These are phyloP conservation scores for Drosophila bocki DNA, from an alignment of 1,140 invertebrate genomes.

Conservation along the genomic window DNA sequence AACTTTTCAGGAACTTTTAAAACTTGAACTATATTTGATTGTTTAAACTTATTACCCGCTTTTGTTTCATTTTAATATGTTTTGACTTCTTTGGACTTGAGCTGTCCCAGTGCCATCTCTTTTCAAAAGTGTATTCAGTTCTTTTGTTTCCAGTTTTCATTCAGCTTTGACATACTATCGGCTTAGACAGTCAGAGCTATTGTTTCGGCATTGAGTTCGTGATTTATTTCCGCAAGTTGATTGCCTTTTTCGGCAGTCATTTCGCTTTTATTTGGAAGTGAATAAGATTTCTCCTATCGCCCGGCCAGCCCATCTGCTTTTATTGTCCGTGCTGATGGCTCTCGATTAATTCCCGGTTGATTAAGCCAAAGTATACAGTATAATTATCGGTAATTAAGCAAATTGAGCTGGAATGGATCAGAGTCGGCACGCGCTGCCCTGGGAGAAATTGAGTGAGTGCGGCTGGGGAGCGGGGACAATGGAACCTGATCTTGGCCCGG, in stretches of 20 bases:
- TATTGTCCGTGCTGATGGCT: slow-evolving; percentile 24
- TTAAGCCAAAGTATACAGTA: slow-evolving; percentile 39
- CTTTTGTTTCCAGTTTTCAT: slow-evolving; percentile 24
- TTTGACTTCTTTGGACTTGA: slow-evolving; percentile 6
- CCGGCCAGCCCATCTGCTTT: slow-evolving; percentile 20
- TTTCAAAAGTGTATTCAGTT: slow-evolving; percentile 12
- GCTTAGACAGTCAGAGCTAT: slow-evolving; percentile 25
- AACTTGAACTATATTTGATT: neutral
- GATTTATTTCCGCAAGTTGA: slow-evolving; percentile 47
- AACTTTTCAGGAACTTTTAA: neutral
- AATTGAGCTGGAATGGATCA: slow-evolving; percentile 36
- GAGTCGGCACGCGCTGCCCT: slow-evolving; percentile 49
- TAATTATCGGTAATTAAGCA: slow-evolving; percentile 60
- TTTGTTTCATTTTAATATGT: neutral
- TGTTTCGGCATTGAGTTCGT: slow-evolving; percentile 48
- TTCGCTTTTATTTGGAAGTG: slow-evolving; percentile 23
- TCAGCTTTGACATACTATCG: slow-evolving; percentile 39
- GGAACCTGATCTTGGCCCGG: slow-evolving; percentile 52
- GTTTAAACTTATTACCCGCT: neutral
- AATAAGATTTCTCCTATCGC: slow-evolving; percentile 22
- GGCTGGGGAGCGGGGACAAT: slow-evolving; percentile 29
- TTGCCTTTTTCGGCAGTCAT: slow-evolving; percentile 23
- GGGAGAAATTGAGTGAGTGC: slow-evolving; percentile 41
- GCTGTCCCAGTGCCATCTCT: slow-evolving; percentile 15
- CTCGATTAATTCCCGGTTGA: slow-evolving; percentile 20